Evolutionary conservation across 1,140 invertebrate species (phyloP).

Genomic region (Saxidomus purpurata): DNA sequence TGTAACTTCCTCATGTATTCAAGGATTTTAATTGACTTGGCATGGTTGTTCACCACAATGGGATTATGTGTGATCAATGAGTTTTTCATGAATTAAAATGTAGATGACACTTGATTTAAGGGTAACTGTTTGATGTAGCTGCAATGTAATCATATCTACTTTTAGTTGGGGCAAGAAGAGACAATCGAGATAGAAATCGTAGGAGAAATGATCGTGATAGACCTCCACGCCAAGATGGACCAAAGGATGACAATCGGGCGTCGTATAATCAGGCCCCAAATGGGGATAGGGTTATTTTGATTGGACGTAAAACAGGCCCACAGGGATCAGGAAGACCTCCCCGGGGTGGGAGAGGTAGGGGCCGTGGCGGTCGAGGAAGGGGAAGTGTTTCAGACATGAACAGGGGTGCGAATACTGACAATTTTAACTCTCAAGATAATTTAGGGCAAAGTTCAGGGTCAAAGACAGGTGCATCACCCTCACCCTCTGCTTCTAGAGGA

Average conservation of each 20-base stretch:
- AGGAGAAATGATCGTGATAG: slow-evolving; percentile 36
- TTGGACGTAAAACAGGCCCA: slow-evolving; percentile 44
- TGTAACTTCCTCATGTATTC: too few relatives aligned
- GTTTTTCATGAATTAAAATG: too few relatives aligned
- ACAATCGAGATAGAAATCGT: slow-evolving; percentile 1
- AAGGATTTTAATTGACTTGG: too few relatives aligned
- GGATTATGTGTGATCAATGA: too few relatives aligned
- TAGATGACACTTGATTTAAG: too few relatives aligned
- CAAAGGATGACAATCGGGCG: slow-evolving; percentile 23
- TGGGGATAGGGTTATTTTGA: slow-evolving; percentile 57
- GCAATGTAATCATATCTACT: neutral
- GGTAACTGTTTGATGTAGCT: too few relatives aligned
- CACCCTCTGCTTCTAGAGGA: neutral
- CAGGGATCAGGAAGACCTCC: neutral
- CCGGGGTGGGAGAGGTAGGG: neutral
- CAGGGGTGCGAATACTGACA: neutral
- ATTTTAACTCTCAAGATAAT: neutral
- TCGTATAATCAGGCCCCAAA: slow-evolving; percentile 31
- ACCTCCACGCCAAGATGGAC: slow-evolving; percentile 3
- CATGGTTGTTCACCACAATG: too few relatives aligned
- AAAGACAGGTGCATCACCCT: neutral
- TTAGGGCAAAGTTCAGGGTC: neutral
- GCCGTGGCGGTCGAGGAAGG: neutral
- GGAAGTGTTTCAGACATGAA: neutral
- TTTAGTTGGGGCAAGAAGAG: slow-evolving; percentile 24